Percentiles rank a stretch among this genome's conserved stretches.
Conservation (phyloP, 2,888 invertebrate genomes). For the Sphaeridia pumilis region DNA sequence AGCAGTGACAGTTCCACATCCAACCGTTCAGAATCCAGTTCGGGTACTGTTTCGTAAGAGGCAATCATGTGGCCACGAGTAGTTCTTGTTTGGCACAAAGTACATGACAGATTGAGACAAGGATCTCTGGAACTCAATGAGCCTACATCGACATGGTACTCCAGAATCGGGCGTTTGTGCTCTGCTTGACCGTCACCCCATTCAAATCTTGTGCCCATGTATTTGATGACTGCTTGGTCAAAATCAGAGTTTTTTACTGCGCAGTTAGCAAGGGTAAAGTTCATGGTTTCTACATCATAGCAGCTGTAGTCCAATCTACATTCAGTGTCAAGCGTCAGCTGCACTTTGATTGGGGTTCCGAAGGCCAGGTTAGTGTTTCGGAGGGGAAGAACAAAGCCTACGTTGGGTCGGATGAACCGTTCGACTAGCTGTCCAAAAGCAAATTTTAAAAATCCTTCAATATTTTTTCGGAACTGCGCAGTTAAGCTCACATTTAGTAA, state of each 20-base stretch:
- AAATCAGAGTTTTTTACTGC: no score
- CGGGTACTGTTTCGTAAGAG: neutral
- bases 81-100: neutral
- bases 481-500: no score
- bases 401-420: neutral
- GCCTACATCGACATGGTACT: neutral
- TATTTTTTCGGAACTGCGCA: no score
- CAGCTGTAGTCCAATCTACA: neutral
- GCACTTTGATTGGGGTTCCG: neutral
- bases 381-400: neutral
- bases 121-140: neutral
- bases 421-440: neutral
- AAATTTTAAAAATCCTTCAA: no score
- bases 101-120: neutral
- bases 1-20: neutral
- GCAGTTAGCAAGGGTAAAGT: neutral
- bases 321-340: neutral
- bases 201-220: neutral
- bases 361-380: neutral
- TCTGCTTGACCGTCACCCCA: neutral
- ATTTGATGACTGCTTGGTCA: no score
- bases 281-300: neutral
- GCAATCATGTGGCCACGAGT: neutral
- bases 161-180: neutral
- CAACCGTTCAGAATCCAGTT: neutral